phyloP scores from a whole-genome alignment of 2,888 invertebrate genomes.

The Amphipyra berbera region DNA sequence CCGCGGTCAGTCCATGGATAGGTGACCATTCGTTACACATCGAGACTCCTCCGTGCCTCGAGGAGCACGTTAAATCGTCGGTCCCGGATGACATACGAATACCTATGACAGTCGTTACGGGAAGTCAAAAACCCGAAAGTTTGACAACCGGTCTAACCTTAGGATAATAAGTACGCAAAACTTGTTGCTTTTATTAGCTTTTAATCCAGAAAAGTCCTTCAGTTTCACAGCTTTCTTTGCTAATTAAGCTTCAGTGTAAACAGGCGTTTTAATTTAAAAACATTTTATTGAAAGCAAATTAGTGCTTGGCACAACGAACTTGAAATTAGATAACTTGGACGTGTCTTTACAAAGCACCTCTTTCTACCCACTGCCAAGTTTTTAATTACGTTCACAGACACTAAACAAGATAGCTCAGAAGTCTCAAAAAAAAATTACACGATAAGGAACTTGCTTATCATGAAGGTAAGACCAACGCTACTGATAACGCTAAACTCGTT shows the following conservation, averaged over 20 bases:
- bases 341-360: constrained; percentile 41
- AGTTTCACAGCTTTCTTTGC: neutral
- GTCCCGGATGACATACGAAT: no score
- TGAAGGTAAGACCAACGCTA: no score
- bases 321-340: constrained; percentile 56
- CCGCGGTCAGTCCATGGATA: no score
- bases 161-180: no score
- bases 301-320: constrained; percentile 11
- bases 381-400: constrained; percentile 60
- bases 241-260: constrained; percentile 16
- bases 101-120: no score
- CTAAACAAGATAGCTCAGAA: constrained; percentile 15
- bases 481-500: no score
- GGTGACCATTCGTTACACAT: no score
- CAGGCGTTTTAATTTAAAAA: constrained; percentile 7
- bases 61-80: no score
- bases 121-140: no score
- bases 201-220: neutral
- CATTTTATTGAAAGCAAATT: constrained; percentile 41
- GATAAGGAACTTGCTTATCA: neutral
- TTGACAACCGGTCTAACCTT: no score
- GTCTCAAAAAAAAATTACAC: neutral
- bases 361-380: constrained; percentile 51
- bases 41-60: no score
- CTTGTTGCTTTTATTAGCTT: neutral